A percentile compares a stretch with the other conserved stretches of the same genome.
phyloP scores from a whole-genome alignment of 2,113 vertebrate genomes.

The Edolisoma coerulescens region DNA sequence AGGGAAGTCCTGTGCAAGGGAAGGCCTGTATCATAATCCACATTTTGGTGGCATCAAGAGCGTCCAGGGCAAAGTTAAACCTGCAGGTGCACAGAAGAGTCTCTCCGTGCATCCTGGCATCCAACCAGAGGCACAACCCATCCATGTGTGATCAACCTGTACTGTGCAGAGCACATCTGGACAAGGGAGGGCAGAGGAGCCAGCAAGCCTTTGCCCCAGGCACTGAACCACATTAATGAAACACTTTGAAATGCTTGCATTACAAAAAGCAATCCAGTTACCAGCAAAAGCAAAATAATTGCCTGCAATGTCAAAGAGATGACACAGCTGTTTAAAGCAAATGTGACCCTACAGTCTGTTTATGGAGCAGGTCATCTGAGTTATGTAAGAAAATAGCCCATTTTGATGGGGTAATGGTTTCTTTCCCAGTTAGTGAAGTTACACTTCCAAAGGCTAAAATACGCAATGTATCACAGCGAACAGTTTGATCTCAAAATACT shows the following conservation, averaged over 20 bases:
- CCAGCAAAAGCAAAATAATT: background rate
- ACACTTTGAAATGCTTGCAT: background rate
- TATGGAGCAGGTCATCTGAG: background rate
- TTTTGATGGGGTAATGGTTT: background rate
- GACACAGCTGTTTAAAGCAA: background rate
- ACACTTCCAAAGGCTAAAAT: background rate
- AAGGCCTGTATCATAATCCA: background rate
- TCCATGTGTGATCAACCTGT: fast-evolving
- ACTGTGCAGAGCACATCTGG: background rate
- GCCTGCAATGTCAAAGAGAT: background rate
- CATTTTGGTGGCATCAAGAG: background rate
- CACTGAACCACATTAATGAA: background rate
- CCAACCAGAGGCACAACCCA: background rate
- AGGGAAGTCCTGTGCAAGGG: background rate
- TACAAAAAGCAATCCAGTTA: background rate
- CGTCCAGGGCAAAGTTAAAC: background rate
- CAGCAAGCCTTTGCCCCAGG: background rate
- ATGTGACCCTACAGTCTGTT: background rate
- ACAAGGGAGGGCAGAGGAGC: background rate
- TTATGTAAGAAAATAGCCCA: background rate
- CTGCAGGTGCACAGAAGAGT: background rate
- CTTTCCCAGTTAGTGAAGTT: background rate
- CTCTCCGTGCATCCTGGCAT: background rate
- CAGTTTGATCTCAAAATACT: background rate
- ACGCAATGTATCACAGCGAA: background rate